Percentiles rank a stretch among this genome's conserved stretches.
Evolutionary conservation across 2,888 invertebrate species (phyloP).

Genomic region (Stenodema calcarata): DNA sequence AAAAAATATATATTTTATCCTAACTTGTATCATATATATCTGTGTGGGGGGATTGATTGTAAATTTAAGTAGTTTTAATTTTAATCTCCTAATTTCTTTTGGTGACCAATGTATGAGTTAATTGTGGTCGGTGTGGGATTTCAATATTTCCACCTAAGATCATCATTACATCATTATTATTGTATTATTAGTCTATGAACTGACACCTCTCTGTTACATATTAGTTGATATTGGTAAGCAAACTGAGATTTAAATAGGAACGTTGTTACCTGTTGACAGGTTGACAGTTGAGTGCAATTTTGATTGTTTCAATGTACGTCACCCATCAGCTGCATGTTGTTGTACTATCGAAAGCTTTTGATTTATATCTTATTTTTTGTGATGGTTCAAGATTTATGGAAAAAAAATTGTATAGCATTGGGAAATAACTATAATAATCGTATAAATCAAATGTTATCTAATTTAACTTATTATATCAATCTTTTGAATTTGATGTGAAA

Average conservation of each 20-base stretch:
- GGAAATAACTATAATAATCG: conserved; percentile 5
- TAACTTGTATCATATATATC: not conserved
- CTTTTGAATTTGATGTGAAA: conserved; percentile 31
- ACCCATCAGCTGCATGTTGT: not conserved
- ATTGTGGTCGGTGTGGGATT: not conserved
- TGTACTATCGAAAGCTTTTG: not conserved
- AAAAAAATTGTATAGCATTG: not conserved
- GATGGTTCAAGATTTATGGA: not conserved
- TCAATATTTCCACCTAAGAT: not conserved
- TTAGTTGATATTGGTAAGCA: not conserved
- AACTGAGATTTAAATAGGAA: not conserved
- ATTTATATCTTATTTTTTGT: not conserved
- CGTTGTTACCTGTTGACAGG: not conserved
- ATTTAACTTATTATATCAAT: conserved; percentile 21
- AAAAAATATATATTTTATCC: not conserved
- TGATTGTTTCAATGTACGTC: not conserved
- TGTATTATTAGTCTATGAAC: not conserved
- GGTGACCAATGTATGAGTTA: not conserved
- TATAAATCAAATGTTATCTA: conserved; percentile 31
- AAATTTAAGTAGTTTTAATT: not conserved
- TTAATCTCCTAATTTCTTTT: not conserved
- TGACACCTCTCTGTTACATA: not conserved
- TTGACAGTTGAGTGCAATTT: conserved; percentile 13
- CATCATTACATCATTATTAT: not conserved
- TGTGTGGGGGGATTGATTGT: not conserved